Evolutionary conservation across 2,797 vertebrate genomes (phyloP).

Genomic region (Coregonus ussuriensis): DNA sequence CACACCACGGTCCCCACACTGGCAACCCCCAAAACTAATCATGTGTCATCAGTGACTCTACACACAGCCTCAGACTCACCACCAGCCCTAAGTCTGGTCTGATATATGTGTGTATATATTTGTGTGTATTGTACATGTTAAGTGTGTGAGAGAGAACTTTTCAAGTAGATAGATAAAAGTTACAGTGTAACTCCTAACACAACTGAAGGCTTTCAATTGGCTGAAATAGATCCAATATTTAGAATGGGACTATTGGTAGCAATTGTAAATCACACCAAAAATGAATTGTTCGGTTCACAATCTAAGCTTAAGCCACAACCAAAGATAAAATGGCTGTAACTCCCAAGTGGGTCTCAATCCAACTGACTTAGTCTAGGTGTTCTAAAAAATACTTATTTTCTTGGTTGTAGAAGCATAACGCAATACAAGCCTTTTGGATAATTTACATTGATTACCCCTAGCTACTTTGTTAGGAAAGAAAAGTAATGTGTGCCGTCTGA

Average conservation of each 20-base stretch:
- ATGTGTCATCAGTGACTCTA: conserved; percentile 9
- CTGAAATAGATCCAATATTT: neutral
- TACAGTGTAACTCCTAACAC: neutral
- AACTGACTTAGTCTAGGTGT: neutral
- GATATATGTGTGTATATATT: neutral
- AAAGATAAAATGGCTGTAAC: neutral
- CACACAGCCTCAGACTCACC: neutral
- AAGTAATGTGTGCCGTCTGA: conserved; percentile 8
- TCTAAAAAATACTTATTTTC: neutral
- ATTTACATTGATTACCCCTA: conserved; percentile 21
- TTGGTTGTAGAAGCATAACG: conserved; percentile 1
- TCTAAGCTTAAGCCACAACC: no score
- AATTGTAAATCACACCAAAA: neutral
- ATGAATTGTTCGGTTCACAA: neutral
- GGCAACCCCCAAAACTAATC: conserved; percentile 1
- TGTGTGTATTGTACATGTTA: neutral
- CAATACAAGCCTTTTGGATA: conserved; percentile 20
- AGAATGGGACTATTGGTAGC: neutral
- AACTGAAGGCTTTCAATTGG: neutral
- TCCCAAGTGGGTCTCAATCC: neutral
- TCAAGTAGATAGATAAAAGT: neutral
- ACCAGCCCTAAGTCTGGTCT: neutral
- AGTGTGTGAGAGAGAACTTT: neutral
- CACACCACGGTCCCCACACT: neutral
- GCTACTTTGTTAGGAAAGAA: conserved; percentile 32